These are phyloP conservation scores for Idaea dimidiata DNA, from an alignment of 2,888 invertebrate genomes.

Conservation along the genomic window DNA sequence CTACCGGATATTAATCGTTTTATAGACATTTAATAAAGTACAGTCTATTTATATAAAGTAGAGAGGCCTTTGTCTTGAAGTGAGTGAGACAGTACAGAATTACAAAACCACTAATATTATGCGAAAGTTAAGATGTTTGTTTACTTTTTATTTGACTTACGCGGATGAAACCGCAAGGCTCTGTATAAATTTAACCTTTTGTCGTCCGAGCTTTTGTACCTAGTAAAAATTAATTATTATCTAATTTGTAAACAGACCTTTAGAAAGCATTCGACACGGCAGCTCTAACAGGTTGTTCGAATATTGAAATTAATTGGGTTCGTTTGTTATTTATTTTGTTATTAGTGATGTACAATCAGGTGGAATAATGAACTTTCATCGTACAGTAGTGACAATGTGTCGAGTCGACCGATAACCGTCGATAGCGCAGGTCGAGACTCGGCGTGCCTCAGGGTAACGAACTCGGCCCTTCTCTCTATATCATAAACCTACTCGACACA, in stretches of 20 bases:
- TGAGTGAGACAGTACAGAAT: no score
- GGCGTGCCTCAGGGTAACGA: constrained; percentile 56
- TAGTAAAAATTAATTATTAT: no score
- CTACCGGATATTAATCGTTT: no score
- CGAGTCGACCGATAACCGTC: constrained; percentile 57
- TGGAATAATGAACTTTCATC: constrained; percentile 48
- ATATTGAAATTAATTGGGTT: neutral
- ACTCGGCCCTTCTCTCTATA: constrained; percentile 45
- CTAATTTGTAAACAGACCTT: neutral
- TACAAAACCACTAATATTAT: no score
- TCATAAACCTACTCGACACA: constrained; percentile 25
- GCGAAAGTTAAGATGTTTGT: no score
- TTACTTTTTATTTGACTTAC: no score
- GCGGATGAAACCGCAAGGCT: no score
- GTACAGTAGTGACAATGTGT: constrained; percentile 20
- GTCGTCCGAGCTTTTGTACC: no score
- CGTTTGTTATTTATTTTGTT: neutral
- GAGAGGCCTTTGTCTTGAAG: no score
- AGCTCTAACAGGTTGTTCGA: neutral
- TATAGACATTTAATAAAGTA: no score
- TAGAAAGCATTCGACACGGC: constrained; percentile 12
- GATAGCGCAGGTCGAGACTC: constrained; percentile 48
- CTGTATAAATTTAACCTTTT: no score
- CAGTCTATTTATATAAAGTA: no score
- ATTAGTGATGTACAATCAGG: constrained; percentile 32